These are phyloP conservation scores for Pseudeuparius sepicola DNA, from an alignment of 2,888 invertebrate species.

Conservation along the genomic window DNA sequence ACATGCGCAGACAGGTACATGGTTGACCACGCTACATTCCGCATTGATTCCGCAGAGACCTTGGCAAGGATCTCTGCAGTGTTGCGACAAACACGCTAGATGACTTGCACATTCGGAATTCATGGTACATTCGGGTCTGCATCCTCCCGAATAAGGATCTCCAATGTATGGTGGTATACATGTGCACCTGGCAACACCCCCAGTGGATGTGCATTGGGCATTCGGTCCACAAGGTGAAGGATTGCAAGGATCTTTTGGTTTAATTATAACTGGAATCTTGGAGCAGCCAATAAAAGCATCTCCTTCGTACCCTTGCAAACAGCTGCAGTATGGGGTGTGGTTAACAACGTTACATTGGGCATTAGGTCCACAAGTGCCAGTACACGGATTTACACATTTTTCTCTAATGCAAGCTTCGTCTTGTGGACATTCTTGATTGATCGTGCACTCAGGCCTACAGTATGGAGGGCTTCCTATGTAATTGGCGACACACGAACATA, in stretches of 20 bases:
- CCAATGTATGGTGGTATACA: slow-evolving; percentile 84
- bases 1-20: slow-evolving; percentile 75
- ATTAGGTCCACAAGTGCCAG: slow-evolving; percentile 65
- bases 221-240: slow-evolving; percentile 80
- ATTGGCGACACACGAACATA: slow-evolving; percentile 70
- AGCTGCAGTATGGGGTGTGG: slow-evolving; percentile 74
- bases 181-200: slow-evolving; percentile 62
- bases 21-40: slow-evolving; percentile 71
- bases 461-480: slow-evolving; percentile 74
- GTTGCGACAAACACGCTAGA: slow-evolving; percentile 70
- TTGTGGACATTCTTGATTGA: slow-evolving; percentile 70
- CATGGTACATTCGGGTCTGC: slow-evolving; percentile 74
- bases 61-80: slow-evolving; percentile 77
- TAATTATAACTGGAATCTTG: slow-evolving; percentile 34
- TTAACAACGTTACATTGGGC: slow-evolving; percentile 70
- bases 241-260: slow-evolving; percentile 52
- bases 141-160: slow-evolving; percentile 76
- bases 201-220: slow-evolving; percentile 62
- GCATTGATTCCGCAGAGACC: slow-evolving; percentile 77
- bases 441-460: slow-evolving; percentile 74
- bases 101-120: slow-evolving; percentile 72
- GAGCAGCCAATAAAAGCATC: slow-evolving; percentile 78
- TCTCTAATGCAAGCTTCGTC: slow-evolving; percentile 72
- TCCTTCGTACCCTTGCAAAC: slow-evolving; percentile 65
- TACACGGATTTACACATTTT: slow-evolving; percentile 75